These are phyloP conservation scores for Leguminivora glycinivorella DNA, from an alignment of 1,140 invertebrate genomes.

Conservation along the genomic window DNA sequence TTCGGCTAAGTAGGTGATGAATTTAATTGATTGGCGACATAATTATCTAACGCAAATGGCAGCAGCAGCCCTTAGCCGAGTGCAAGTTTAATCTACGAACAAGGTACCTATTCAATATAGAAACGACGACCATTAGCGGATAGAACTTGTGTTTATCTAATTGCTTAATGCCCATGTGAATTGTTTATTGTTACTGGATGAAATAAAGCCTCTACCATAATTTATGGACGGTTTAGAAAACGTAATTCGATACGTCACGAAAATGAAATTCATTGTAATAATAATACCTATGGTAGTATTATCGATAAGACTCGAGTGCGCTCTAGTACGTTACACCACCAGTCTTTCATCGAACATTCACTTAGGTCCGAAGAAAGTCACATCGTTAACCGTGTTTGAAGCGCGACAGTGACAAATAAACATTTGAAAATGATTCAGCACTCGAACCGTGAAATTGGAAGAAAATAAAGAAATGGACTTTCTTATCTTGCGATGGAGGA, in stretches of 20 bases:
- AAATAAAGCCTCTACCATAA: no score
- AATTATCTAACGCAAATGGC: no score
- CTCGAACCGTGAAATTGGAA: constrained; percentile 3
- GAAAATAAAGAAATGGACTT: constrained; percentile 5
- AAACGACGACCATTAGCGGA: not conserved
- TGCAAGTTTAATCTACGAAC: not conserved
- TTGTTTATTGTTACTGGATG: not conserved
- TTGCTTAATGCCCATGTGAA: no score
- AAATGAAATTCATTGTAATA: no score
- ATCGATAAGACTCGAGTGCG: no score
- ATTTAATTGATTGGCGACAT: not conserved
- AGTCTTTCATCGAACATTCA: not conserved
- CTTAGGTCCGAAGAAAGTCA: constrained; percentile 4
- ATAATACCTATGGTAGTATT: no score
- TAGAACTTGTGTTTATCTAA: not conserved
- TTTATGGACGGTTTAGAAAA: no score
- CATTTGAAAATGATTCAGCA: constrained; percentile 7
- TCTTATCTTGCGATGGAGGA: not conserved
- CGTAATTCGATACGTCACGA: no score
- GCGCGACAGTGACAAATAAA: constrained; percentile 14
- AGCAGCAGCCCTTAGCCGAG: not conserved
- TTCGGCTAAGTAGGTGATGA: not conserved
- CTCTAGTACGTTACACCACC: no score
- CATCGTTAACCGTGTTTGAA: constrained; percentile 11
- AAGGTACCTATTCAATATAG: constrained; percentile 20